phyloP scores from a whole-genome alignment of 2,797 vertebrate species.

The Clarias platycephalus region DNA sequence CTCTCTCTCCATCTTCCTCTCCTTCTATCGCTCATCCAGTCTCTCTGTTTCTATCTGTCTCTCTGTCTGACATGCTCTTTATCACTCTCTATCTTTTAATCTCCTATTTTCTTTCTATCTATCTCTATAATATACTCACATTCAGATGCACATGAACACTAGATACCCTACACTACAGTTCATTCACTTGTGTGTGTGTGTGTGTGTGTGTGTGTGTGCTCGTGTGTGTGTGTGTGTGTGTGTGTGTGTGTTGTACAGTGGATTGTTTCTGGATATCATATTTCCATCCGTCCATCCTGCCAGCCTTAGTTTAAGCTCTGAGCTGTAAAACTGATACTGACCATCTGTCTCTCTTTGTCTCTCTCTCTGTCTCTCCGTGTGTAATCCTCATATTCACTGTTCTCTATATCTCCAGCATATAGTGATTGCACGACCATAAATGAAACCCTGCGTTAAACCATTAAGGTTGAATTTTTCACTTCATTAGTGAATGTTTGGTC shows the following conservation, averaged over 20 bases:
- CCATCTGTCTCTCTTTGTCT: constrained; percentile 22
- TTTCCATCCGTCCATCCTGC: constrained; percentile 25
- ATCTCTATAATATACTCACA: neutral
- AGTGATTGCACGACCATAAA: neutral
- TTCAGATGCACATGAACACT: neutral
- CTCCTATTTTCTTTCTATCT: neutral
- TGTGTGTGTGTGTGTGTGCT: neutral
- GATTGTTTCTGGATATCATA: constrained; percentile 20
- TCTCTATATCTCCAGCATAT: neutral
- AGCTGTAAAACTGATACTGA: constrained; percentile 33
- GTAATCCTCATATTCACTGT: neutral
- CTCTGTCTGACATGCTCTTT: neutral
- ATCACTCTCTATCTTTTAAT: neutral
- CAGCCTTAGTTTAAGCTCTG: constrained; percentile 17
- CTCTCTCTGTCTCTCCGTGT: neutral
- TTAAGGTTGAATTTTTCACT: neutral
- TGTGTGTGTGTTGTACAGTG: neutral
- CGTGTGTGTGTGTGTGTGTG: neutral
- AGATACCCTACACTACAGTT: neutral
- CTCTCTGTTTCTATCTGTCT: neutral
- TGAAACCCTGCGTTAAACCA: neutral
- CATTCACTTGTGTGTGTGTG: neutral
- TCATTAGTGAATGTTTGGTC: neutral
- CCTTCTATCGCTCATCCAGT: too few relatives aligned
- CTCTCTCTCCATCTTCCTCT: neutral